Conservation (phyloP, 2,888 invertebrate species). For the Notodromas monacha region DNA sequence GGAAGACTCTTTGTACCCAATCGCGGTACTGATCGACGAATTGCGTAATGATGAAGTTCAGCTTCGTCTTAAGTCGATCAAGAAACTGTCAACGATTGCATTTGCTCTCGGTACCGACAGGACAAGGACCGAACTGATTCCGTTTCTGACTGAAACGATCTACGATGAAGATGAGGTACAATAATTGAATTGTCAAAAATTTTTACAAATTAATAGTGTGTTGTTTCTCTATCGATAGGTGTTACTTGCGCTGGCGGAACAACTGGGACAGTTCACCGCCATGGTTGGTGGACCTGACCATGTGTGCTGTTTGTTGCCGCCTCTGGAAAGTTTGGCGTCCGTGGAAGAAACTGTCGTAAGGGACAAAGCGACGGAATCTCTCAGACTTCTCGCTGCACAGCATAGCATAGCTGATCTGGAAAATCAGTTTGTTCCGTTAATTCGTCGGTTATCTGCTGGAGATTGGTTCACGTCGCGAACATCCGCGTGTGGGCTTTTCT, state of each 20-base stretch:
- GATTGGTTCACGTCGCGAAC: conserved; percentile 88
- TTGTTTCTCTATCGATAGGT: not conserved
- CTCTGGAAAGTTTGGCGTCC: conserved; percentile 78
- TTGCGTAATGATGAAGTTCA: conserved; percentile 95
- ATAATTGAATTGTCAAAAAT: no score
- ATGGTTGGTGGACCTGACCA: conserved; percentile 90
- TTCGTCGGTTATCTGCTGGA: conserved; percentile 66
- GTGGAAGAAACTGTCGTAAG: conserved; percentile 99
- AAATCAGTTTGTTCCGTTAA: conserved; percentile 74
- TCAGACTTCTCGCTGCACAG: conserved; percentile 59
- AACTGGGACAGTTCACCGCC: conserved; percentile 75
- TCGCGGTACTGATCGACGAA: conserved; percentile 96
- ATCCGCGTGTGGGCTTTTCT: conserved; percentile 66
- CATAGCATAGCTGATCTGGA: conserved; percentile 76
- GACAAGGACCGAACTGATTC: conserved; percentile 73
- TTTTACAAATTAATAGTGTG: no score
- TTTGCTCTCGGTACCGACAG: conserved; percentile 86
- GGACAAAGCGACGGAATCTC: conserved; percentile 90
- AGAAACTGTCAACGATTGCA: conserved; percentile 95
- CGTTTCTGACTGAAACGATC: conserved; percentile 93
- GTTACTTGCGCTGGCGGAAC: conserved; percentile 78
- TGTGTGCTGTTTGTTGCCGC: conserved; percentile 36
- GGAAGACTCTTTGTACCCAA: conserved; percentile 95
- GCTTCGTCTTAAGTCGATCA: conserved; percentile 83
- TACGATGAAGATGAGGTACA: conserved; percentile 98